Conservation (phyloP, 2,113 vertebrate genomes). For the Myodes glareolus region DNA sequence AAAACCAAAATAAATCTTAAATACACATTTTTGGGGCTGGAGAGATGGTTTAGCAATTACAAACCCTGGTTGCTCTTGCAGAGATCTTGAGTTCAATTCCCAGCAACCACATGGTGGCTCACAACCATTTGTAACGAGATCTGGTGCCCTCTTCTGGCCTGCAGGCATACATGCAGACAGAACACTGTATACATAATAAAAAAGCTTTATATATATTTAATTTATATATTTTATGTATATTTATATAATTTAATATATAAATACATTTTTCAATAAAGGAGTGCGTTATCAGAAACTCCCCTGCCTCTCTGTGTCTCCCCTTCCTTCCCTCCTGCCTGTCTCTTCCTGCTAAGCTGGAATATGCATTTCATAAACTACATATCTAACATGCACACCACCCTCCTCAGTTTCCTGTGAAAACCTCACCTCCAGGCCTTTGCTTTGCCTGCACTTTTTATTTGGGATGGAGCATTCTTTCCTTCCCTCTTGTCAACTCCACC, state of each 20-base stretch:
- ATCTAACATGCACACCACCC: background rate
- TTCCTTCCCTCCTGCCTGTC: background rate
- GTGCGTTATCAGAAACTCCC: background rate
- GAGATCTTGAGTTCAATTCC: too few species aligned
- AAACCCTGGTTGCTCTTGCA: too few species aligned
- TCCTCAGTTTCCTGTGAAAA: slow-evolving; percentile 10
- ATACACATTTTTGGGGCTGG: background rate
- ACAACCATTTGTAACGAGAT: too few species aligned
- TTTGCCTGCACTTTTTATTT: background rate
- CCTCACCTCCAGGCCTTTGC: background rate
- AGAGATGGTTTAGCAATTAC: too few species aligned
- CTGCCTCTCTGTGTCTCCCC: background rate
- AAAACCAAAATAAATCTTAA: background rate
- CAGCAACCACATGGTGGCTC: too few species aligned
- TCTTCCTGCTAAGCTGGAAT: background rate
- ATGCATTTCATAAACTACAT: background rate
- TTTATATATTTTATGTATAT: too few species aligned
- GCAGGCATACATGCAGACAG: too few species aligned
- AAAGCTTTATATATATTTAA: too few species aligned
- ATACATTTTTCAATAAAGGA: background rate
- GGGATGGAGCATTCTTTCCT: background rate
- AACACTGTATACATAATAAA: too few species aligned
- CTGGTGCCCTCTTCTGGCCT: too few species aligned
- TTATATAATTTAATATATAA: too few species aligned
- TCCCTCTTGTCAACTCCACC: background rate